Conservation (phyloP, 35 echinoderm and acorn worm species). For the Strongylocentrotus purpuratus region DNA sequence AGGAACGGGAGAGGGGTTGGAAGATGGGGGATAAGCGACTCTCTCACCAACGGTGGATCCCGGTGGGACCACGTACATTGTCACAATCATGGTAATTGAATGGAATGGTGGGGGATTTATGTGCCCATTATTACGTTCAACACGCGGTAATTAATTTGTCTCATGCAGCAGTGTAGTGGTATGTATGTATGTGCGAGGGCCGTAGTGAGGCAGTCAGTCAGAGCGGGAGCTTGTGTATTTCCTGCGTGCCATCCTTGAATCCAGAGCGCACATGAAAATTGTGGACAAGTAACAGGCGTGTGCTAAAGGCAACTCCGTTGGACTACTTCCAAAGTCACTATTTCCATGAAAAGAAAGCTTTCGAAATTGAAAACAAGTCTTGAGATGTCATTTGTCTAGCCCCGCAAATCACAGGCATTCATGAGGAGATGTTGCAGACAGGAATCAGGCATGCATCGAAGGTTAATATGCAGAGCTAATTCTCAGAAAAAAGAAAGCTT, state of each 20-base stretch:
- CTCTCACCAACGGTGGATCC: neutral
- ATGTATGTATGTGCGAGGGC: too few relatives aligned
- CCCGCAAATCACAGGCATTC: too few relatives aligned
- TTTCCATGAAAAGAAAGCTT: too few relatives aligned
- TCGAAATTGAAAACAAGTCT: too few relatives aligned
- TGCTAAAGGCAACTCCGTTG: neutral
- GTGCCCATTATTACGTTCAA: conserved; percentile 28
- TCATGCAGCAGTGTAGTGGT: neutral
- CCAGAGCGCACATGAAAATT: neutral
- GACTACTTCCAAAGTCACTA: too few relatives aligned
- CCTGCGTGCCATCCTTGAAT: neutral
- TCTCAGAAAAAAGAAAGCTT: too few relatives aligned
- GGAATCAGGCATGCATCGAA: too few relatives aligned
- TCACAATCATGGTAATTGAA: neutral
- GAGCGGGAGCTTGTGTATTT: neutral
- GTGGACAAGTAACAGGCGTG: neutral
- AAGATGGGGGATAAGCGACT: neutral
- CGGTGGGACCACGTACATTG: neutral
- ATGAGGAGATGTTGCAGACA: too few relatives aligned
- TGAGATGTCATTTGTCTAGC: too few relatives aligned
- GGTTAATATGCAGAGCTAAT: too few relatives aligned
- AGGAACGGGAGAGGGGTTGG: neutral
- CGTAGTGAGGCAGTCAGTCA: too few relatives aligned
- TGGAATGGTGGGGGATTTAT: conserved; percentile 20
- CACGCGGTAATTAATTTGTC: conserved; percentile 38